Conservation (phyloP, 2,888 invertebrate species). For the Calameuta pallipes region DNA sequence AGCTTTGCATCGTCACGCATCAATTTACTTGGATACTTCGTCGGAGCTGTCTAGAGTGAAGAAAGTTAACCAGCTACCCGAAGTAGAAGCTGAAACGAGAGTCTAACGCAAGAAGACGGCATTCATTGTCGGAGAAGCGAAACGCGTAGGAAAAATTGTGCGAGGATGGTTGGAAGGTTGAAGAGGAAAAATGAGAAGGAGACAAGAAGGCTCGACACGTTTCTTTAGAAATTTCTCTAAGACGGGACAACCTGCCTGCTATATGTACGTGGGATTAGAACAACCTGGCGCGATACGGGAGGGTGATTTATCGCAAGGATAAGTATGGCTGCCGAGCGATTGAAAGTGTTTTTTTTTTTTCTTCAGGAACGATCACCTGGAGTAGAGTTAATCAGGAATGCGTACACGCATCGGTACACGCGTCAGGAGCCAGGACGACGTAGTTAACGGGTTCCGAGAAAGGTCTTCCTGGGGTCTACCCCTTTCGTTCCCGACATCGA, state of each 20-base stretch:
- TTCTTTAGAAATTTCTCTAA: neutral
- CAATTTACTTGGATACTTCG: neutral
- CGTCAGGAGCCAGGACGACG: slow-evolving; percentile 34
- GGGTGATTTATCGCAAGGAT: neutral
- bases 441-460: slow-evolving; percentile 49
- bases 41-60: neutral
- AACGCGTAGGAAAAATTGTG: neutral
- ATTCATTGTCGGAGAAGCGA: slow-evolving; percentile 18
- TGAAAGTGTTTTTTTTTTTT: neutral
- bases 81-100: slow-evolving; percentile 11
- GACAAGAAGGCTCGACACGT: neutral
- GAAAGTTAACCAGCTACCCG: neutral
- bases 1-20: slow-evolving; percentile 36
- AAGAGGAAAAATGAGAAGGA: neutral
- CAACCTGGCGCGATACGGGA: neutral
- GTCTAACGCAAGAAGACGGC: slow-evolving; percentile 1
- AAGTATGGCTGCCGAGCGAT: neutral
- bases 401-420: slow-evolving; percentile 39
- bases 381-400: slow-evolving; percentile 12
- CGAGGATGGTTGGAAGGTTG: neutral
- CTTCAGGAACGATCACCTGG: neutral
- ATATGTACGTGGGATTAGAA: neutral
- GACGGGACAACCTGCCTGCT: neutral
- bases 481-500: slow-evolving; percentile 33
- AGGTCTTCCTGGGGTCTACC: slow-evolving; percentile 31